Evolutionary conservation across 2,113 vertebrate genomes (phyloP).

Genomic region (Origma solitaria): DNA sequence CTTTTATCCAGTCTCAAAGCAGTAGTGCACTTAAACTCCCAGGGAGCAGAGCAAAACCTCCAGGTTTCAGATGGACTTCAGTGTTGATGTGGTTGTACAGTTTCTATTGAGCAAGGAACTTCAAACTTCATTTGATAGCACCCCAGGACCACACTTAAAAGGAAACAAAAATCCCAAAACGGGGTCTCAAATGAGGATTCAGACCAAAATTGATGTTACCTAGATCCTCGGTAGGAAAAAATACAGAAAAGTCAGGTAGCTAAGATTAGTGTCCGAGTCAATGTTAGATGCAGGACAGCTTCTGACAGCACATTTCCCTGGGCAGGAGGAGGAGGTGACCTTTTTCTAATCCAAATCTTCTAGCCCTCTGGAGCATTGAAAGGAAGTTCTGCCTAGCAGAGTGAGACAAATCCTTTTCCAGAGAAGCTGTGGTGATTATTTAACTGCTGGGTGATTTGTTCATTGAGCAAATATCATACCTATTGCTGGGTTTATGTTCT

Average conservation of each 20-base stretch:
- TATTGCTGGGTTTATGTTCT: not conserved
- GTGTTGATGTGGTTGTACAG: not conserved
- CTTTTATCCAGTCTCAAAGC: not conserved
- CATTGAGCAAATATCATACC: not conserved
- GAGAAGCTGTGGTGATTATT: not conserved
- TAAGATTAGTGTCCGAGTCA: not conserved
- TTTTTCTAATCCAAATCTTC: not conserved
- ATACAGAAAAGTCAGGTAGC: not conserved
- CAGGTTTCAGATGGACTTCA: not conserved
- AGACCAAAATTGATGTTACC: not conserved
- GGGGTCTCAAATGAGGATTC: not conserved
- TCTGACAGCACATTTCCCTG: not conserved
- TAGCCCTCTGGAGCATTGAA: not conserved
- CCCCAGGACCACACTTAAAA: not conserved
- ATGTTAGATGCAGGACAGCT: not conserved
- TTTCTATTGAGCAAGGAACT: not conserved
- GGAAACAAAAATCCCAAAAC: not conserved
- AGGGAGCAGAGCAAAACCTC: not conserved
- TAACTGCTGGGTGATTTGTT: not conserved
- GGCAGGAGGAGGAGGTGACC: not conserved
- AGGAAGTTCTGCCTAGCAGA: not conserved
- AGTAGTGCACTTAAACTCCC: not conserved
- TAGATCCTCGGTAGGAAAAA: not conserved
- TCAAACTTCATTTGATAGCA: not conserved
- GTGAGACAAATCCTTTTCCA: not conserved